Conservation (phyloP, 2,888 invertebrate genomes). For the Platerodrilus igneus region DNA sequence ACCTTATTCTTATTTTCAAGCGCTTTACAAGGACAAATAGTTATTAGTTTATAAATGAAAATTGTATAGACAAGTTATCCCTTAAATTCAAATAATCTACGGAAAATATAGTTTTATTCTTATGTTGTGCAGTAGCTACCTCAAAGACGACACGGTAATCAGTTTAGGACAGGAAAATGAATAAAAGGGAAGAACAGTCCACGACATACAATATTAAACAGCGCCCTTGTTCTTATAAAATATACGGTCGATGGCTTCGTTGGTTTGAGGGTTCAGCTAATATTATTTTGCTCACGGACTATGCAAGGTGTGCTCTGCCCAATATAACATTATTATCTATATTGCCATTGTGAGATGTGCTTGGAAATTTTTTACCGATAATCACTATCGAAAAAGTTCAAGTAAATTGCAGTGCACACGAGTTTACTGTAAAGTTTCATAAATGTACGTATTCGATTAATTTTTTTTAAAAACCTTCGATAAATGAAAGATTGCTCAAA, state of each 20-base stretch:
- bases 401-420: too few species aligned
- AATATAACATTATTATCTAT: slow-evolving; percentile 43
- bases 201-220: slow-evolving; percentile 37
- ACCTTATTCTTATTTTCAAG: too few species aligned
- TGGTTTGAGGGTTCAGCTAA: slow-evolving; percentile 33
- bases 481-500: too few species aligned
- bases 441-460: too few species aligned
- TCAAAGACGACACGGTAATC: slow-evolving; percentile 36
- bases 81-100: too few species aligned
- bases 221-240: slow-evolving; percentile 28
- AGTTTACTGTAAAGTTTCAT: too few species aligned
- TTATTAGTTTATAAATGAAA: too few species aligned
- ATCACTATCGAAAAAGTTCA: too few species aligned
- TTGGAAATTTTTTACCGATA: slow-evolving; percentile 40
- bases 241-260: slow-evolving; percentile 24
- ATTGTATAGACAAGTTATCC: too few species aligned
- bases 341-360: slow-evolving; percentile 38
- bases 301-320: slow-evolving; percentile 41
- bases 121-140: slow-evolving; percentile 26
- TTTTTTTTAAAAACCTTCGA: too few species aligned
- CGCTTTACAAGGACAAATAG: too few species aligned
- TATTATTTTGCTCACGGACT: slow-evolving; percentile 43
- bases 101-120: neutral
- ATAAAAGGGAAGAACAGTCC: slow-evolving; percentile 34
- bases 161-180: slow-evolving; percentile 40